Conservation (phyloP, 2,888 invertebrate genomes). For the Drosophila prostipennis region DNA sequence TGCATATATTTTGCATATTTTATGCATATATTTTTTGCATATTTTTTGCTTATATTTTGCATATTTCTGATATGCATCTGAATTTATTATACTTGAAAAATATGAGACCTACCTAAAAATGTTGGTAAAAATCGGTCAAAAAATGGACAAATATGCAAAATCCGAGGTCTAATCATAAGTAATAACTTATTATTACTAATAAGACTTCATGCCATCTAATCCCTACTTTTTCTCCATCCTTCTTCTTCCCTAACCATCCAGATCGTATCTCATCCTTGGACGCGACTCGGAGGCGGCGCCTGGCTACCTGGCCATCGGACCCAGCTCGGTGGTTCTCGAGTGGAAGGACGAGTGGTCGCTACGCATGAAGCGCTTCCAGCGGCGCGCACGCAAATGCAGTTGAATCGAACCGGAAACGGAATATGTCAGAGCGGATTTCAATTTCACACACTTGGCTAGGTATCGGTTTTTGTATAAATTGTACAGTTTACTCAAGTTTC, state of each 20-base stretch:
- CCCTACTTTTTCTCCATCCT: neutral
- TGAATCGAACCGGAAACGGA: slow-evolving; percentile 84
- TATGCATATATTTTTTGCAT: too few species aligned
- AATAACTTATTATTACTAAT: too few species aligned
- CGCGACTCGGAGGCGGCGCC: slow-evolving; percentile 83
- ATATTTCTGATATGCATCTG: too few species aligned
- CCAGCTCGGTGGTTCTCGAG: slow-evolving; percentile 82
- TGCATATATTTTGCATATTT: too few species aligned
- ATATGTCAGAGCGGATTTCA: slow-evolving; percentile 83
- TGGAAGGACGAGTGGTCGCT: slow-evolving; percentile 84
- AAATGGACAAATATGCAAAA: too few species aligned
- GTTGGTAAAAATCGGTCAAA: too few species aligned
- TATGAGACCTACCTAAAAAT: too few species aligned
- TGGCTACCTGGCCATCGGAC: slow-evolving; percentile 82
- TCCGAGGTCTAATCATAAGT: too few species aligned
- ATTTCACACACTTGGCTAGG: slow-evolving; percentile 83
- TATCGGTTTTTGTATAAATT: slow-evolving; percentile 84
- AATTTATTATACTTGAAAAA: too few species aligned
- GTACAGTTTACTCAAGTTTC: slow-evolving; percentile 84
- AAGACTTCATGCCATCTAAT: neutral
- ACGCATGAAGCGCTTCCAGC: slow-evolving; percentile 84
- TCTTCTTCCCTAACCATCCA: slow-evolving; percentile 19
- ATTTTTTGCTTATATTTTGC: too few species aligned
- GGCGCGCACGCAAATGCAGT: slow-evolving; percentile 83
- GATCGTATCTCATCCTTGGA: slow-evolving; percentile 83